phyloP scores from a whole-genome alignment of 2,113 vertebrate genomes.

The Acanthisitta chloris region DNA sequence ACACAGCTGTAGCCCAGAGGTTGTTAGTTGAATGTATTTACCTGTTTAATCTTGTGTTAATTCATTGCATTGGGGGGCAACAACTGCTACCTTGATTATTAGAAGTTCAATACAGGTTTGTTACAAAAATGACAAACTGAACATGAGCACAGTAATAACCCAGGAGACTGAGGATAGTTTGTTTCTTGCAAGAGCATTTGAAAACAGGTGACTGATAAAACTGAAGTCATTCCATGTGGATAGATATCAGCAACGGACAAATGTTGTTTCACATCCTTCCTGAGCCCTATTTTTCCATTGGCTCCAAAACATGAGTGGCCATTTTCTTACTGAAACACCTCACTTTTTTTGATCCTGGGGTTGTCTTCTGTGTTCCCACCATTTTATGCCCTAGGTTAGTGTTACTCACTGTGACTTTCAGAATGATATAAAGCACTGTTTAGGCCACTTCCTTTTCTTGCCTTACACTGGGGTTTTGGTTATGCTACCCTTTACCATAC shows the following conservation, averaged over 20 bases:
- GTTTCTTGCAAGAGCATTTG: neutral
- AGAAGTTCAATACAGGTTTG: neutral
- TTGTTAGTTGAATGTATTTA: neutral
- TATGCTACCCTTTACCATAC: neutral
- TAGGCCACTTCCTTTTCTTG: neutral
- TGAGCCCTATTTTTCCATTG: neutral
- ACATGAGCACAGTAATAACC: neutral
- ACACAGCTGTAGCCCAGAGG: neutral
- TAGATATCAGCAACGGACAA: neutral
- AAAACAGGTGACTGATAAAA: neutral
- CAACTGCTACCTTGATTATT: neutral
- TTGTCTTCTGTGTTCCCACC: neutral
- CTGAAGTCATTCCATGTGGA: neutral
- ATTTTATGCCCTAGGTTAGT: neutral
- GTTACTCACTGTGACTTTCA: neutral
- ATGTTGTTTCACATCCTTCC: neutral
- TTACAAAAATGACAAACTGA: neutral
- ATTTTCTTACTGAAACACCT: neutral
- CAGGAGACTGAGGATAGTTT: neutral
- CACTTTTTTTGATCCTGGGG: neutral
- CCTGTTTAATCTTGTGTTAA: neutral
- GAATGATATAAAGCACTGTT: neutral
- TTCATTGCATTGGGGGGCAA: neutral
- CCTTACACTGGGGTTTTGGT: neutral
- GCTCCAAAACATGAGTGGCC: neutral